Evolutionary conservation across 1,140 invertebrate genomes (phyloP), one percentile per base, ranked within the genome.

Genomic region (Pseudomyrmex cubaensis): DNA sequence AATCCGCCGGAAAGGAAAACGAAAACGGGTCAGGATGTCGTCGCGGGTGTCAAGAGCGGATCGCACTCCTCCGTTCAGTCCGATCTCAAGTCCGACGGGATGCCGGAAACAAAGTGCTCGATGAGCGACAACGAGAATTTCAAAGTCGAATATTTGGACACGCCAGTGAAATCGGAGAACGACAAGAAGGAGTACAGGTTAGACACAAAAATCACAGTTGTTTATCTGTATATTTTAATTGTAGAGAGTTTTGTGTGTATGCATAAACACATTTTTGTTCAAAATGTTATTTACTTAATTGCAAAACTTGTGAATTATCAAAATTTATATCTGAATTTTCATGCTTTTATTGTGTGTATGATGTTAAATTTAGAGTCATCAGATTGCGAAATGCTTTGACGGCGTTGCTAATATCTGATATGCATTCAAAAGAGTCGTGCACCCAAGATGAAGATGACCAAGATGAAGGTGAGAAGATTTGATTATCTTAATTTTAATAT

Each of bases 401-500:
- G 69, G 96, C 96, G 2, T 92, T 97, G 20, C 91, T 97, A 12
- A 96, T 97, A 86, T 96, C 96, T 15, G 97, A 97, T 91, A 87
- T 89, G 2, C 52, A 90, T 22, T 78, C 84, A 1, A 59, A 57
- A 2, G 50, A 59, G 72, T 77, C 66, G 66, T 46, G 54, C n/a
- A 75, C 50, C 7, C 35, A 75, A 80, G 82, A 87, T 67, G 66
- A 59, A 20, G 57, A 83, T 69, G 70, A 90, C 44, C 13, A 20
- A 9, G 35, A 62, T 5, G 25, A 82, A 80, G 35, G 70, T 87
- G 25, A 83, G 44, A 0, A 3, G 22, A 10, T 1, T 9, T 5
- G 2, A 59, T 7, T 15, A 25, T 25, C 0, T 25, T 25, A 4
- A 13, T 63, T 10, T 13, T 63, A 52, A 35, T 17, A 15, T 63